Evolutionary conservation across 2,113 vertebrate genomes (phyloP).

Genomic region (Microtus montanus): DNA sequence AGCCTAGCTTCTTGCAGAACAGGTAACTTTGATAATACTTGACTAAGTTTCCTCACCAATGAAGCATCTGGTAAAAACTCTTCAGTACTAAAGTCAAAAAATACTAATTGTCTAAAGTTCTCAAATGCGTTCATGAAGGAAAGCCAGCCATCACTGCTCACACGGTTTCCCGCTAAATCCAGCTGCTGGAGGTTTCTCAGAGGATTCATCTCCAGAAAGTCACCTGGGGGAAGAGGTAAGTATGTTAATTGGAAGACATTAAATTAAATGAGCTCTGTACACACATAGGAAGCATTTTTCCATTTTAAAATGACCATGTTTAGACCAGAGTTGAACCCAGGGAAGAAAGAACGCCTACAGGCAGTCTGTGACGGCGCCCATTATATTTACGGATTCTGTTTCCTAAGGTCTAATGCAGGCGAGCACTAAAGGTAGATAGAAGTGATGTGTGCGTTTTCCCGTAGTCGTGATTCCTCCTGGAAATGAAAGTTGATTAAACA

Average conservation of each 20-base stretch:
- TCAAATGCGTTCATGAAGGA: constrained; percentile 67
- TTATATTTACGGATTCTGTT: neutral
- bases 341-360: neutral
- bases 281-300: neutral
- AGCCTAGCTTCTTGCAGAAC: constrained; percentile 74
- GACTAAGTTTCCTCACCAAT: constrained; percentile 74
- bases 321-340: neutral
- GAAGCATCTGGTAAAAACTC: constrained; percentile 68
- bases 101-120: constrained; percentile 72
- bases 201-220: constrained; percentile 63
- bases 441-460: neutral
- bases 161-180: constrained; percentile 74
- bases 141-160: constrained; percentile 77
- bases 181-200: constrained; percentile 75
- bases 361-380: neutral
- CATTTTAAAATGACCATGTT: neutral
- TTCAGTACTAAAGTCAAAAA: constrained; percentile 78
- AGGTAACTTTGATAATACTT: constrained; percentile 69
- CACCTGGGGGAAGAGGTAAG: constrained; percentile 60
- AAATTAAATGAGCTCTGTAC: neutral
- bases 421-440: neutral
- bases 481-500: constrained; percentile 32
- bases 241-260: neutral
- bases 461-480: neutral
- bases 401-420: neutral